Percentiles rank a stretch among this genome's conserved stretches.
Evolutionary conservation across 2,113 vertebrate genomes (phyloP).

Genomic region (Murina feae): DNA sequence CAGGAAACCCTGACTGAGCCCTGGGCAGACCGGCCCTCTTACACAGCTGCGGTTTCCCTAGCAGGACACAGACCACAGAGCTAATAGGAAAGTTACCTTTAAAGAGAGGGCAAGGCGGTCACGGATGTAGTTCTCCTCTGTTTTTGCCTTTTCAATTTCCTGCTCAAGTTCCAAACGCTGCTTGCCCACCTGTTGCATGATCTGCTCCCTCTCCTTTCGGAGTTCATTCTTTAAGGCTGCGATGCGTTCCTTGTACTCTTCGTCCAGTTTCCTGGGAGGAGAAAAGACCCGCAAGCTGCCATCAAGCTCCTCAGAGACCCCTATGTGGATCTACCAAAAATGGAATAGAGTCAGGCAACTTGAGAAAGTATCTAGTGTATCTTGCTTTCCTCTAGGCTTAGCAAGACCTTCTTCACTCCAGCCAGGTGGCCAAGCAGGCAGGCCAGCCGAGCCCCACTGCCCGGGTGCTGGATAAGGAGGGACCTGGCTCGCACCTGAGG

Average conservation of each 20-base stretch:
- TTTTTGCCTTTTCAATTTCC: conserved; percentile 88
- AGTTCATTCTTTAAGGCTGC: conserved; percentile 83
- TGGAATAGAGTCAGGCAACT: background rate
- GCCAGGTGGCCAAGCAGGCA: background rate
- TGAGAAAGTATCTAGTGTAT: background rate
- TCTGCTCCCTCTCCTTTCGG: conserved; percentile 88
- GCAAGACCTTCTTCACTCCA: background rate
- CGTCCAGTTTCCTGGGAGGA: conserved; percentile 89
- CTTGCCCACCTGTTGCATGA: conserved; percentile 88
- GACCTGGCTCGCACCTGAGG: conserved; percentile 81
- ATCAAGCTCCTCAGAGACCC: background rate
- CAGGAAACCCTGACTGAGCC: background rate
- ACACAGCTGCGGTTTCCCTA: background rate
- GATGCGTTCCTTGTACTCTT: conserved; percentile 90
- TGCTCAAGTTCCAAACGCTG: conserved; percentile 89
- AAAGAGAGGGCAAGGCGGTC: conserved; percentile 89
- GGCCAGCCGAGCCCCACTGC: background rate
- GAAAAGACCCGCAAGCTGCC: background rate
- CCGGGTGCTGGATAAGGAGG: no score
- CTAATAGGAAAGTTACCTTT: conserved; percentile 81
- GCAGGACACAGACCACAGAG: background rate
- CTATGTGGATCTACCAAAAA: background rate
- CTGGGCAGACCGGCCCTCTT: background rate
- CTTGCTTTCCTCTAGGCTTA: background rate
- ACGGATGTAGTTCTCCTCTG: conserved; percentile 87